Evolutionary conservation across 2,888 invertebrate species (phyloP).

Genomic region (Anticlea derivata): DNA sequence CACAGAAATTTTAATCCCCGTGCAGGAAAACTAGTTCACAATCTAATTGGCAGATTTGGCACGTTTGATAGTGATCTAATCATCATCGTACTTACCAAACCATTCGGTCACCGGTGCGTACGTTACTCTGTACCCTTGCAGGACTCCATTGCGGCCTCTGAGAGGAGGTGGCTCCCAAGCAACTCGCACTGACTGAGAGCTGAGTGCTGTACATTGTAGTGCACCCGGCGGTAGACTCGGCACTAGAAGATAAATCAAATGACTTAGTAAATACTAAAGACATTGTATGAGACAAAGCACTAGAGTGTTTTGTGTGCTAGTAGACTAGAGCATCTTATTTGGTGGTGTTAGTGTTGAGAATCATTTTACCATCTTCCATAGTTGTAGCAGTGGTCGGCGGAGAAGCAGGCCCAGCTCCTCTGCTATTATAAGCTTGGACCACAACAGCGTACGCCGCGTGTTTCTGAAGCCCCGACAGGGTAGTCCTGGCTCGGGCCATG

Average conservation of each 20-base stretch:
- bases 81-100: conserved; percentile 84
- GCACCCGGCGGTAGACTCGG: conserved; percentile 94
- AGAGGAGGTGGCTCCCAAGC: conserved; percentile 93
- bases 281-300: too few species aligned
- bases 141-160: conserved; percentile 92
- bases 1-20: too few species aligned
- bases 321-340: too few species aligned
- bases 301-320: too few species aligned
- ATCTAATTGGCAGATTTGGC: too few species aligned
- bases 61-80: too few species aligned
- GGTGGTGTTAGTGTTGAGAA: too few species aligned
- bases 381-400: conserved; percentile 91
- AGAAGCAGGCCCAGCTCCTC: conserved; percentile 93
- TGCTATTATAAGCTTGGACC: conserved; percentile 93
- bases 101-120: conserved; percentile 91
- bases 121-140: conserved; percentile 93
- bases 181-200: conserved; percentile 93
- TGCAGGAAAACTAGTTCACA: too few species aligned
- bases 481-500: conserved; percentile 85
- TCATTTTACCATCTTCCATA: conserved; percentile 89
- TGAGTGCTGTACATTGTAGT: conserved; percentile 91
- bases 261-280: too few species aligned
- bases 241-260: conserved; percentile 82
- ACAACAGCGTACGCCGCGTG: conserved; percentile 92
- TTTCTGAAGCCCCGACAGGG: conserved; percentile 88